Conservation (phyloP, 2,797 vertebrate species). For the Allochrocebus solatus region DNA sequence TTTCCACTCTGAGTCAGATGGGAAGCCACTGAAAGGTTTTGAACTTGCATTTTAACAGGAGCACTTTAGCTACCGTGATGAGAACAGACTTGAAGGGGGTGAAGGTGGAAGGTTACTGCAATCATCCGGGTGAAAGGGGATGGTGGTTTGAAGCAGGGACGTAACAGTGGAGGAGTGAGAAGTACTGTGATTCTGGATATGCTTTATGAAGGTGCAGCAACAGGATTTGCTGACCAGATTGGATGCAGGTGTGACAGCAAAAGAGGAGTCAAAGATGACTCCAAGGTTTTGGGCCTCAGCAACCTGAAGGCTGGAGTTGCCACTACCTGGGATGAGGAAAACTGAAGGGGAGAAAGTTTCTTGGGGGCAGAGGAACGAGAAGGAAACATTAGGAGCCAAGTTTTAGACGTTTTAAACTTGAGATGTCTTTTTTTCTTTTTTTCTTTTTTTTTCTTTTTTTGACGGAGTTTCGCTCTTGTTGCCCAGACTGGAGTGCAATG, state of each 20-base stretch:
- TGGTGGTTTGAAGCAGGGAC: background rate
- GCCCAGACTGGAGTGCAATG: background rate
- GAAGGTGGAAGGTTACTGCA: background rate
- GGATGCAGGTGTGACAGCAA: background rate
- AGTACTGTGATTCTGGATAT: background rate
- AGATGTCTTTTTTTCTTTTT: background rate
- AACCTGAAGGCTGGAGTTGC: background rate
- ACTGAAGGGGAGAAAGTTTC: background rate
- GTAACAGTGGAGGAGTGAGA: background rate
- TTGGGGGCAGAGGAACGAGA: background rate
- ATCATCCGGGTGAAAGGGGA: background rate
- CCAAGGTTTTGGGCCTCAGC: background rate
- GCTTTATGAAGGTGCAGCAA: background rate
- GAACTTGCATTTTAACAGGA: conserved; percentile 42
- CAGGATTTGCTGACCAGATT: background rate
- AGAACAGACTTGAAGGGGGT: background rate
- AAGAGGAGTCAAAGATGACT: background rate
- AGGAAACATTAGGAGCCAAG: background rate
- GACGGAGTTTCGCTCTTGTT: background rate
- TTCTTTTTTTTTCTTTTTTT: background rate
- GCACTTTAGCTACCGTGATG: fast-evolving
- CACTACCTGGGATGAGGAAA: background rate
- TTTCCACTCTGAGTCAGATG: conserved; percentile 16
- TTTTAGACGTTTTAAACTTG: background rate
- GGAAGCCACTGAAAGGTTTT: background rate